Evolutionary conservation across 2,888 invertebrate species (phyloP).

Genomic region (Branchellion lobata): DNA sequence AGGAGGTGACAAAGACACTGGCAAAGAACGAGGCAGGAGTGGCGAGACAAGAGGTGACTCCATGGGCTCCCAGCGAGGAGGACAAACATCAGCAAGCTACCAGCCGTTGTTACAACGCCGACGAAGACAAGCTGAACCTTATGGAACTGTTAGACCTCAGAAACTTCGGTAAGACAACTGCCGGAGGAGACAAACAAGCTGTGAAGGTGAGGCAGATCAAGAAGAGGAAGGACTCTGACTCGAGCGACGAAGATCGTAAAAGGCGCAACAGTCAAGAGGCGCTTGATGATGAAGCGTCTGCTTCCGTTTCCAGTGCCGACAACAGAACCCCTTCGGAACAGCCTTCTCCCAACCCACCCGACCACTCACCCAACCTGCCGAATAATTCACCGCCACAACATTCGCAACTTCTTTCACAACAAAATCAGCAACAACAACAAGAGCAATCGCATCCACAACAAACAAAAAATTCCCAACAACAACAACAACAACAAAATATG

Average conservation of each 20-base stretch:
- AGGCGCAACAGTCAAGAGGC: neutral
- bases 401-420: neutral
- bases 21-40: neutral
- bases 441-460: neutral
- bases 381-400: neutral
- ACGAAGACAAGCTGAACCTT: constrained; percentile 30
- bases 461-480: too few species aligned
- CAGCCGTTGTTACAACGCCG: neutral
- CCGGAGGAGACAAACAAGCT: constrained; percentile 15
- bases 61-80: constrained; percentile 32
- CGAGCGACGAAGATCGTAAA: constrained; percentile 40
- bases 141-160: constrained; percentile 40
- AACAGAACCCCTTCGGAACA: neutral
- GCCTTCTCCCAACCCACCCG: neutral
- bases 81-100: constrained; percentile 35
- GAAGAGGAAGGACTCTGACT: constrained; percentile 44
- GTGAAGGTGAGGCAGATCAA: constrained; percentile 41
- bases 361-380: too few species aligned
- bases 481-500: neutral
- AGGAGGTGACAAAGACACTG: constrained; percentile 32
- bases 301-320: neutral
- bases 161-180: constrained; percentile 16
- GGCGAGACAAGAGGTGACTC: constrained; percentile 8
- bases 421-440: neutral
- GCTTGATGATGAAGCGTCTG: neutral